These are phyloP conservation scores for Pardosa pseudoannulata DNA, from an alignment of 2,888 invertebrate genomes.

Conservation along the genomic window DNA sequence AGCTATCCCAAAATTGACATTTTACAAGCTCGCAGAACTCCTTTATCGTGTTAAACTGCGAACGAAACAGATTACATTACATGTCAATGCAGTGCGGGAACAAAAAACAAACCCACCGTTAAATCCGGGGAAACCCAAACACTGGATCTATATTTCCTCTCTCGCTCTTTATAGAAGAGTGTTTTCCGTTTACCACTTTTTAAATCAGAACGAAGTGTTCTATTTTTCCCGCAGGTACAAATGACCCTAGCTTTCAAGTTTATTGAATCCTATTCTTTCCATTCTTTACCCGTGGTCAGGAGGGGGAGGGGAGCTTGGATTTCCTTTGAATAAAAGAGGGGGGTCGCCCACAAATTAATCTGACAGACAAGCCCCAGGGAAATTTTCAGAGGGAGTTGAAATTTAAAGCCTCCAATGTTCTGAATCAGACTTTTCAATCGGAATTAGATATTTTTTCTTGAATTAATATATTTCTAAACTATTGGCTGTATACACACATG, in stretches of 20 bases:
- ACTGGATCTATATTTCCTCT: background rate
- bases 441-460: too few species aligned
- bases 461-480: too few species aligned
- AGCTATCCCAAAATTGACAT: background rate
- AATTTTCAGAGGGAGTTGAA: too few species aligned
- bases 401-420: too few species aligned
- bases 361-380: too few species aligned
- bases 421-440: too few species aligned
- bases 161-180: background rate
- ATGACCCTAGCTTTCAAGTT: background rate
- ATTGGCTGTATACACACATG: too few species aligned
- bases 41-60: background rate
- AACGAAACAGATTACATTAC: background rate
- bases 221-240: background rate
- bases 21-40: background rate
- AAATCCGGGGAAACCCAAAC: background rate
- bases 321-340: background rate
- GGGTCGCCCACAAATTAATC: background rate
- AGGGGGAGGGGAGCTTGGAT: background rate
- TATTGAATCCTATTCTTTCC: constrained; percentile 2
- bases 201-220: background rate
- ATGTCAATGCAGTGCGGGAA: background rate
- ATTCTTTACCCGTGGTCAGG: background rate
- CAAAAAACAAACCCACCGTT: background rate
- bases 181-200: background rate